Percentiles rank a stretch among this genome's conserved stretches.
phyloP scores from a whole-genome alignment of 2,888 invertebrate species.

The Microplitis manilae region DNA sequence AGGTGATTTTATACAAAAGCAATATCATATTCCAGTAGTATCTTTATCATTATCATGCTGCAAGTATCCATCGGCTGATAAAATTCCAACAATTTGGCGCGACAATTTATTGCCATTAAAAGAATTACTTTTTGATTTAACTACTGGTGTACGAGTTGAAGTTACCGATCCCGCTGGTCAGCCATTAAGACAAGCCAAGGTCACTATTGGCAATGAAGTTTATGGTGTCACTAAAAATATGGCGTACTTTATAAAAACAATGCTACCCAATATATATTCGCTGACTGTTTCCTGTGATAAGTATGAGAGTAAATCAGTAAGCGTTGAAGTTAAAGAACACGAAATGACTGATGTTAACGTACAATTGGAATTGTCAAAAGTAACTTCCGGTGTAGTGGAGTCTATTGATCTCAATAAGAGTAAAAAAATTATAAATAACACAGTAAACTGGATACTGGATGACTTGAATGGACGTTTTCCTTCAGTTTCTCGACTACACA shows the following conservation, averaged over 20 bases:
- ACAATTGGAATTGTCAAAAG: constrained; percentile 48
- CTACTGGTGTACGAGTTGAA: constrained; percentile 62
- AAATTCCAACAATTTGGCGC: constrained; percentile 66
- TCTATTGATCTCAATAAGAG: constrained; percentile 25
- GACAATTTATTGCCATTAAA: constrained; percentile 65
- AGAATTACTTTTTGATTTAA: constrained; percentile 60
- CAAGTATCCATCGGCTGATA: constrained; percentile 80
- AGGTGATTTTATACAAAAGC: constrained; percentile 73
- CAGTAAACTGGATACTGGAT: constrained; percentile 55
- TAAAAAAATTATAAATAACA: constrained; percentile 37
- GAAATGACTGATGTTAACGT: constrained; percentile 68
- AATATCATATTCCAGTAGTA: constrained; percentile 77
- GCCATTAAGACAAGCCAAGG: constrained; percentile 81
- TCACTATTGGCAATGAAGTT: constrained; percentile 77
- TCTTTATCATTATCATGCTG: constrained; percentile 81
- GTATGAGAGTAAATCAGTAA: constrained; percentile 74
- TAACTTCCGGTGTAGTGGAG: constrained; percentile 9
- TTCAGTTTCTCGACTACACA: constrained; percentile 59
- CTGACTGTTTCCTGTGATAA: constrained; percentile 77
- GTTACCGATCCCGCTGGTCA: constrained; percentile 78
- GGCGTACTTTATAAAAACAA: constrained; percentile 81
- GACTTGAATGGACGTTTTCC: constrained; percentile 62
- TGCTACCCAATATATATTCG: constrained; percentile 80
- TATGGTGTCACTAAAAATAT: constrained; percentile 79
- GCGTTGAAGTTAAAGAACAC: constrained; percentile 71